Base-by-base conservation (phyloP, 2,113 vertebrate species). In the Lagopus leucura region DNA sequence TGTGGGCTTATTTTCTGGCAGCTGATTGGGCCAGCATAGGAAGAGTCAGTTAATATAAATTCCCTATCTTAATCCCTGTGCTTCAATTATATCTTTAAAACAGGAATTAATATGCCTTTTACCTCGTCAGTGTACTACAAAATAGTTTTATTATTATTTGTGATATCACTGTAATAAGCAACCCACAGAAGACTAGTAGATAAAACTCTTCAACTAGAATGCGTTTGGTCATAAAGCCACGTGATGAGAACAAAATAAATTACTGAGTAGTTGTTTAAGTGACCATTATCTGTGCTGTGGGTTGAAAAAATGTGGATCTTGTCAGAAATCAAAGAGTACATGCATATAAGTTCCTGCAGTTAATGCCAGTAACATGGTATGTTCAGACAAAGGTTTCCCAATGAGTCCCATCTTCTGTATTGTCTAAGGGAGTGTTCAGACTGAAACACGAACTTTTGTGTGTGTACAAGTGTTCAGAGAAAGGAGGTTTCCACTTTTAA, bases 311-410 rank as follows among this genome's bases (percentile, higher is more conserved):
- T 0, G 0, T 18, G 52, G 24, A 52, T 60, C 73, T 24, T 30
- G 4, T 52, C 32, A 30, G 66, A 84, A 82, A 60, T 54, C n/a
- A 63, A 50, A 38, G 42, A 81, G 36, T 18, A 27, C 13, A 0
- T 61, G 77, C 34, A 69, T 38, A 20, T 13, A 2, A 0, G 1
- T 24, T 18, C 47, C 1, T 13, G 4, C 13, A 64, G 9, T n/a
- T 40, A 55, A 36, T 64, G 22, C 17, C 40, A 38, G 30, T 30
- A 65, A 55, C 30, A 10, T 61, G 17, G 40, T 45, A 75, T 27
- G 15, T 47, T 38, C 42, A 45, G 54, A 38, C 13, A 32, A 43
- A 58, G 32, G n/a, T 18, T 80, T 40, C 13, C 38, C 42, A 5
- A 58, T n/a, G 40, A 57, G 6, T 13, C 15, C 65, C 47, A 12